Evolutionary conservation across 2,888 invertebrate species (phyloP), one percentile per base, ranked within the genome.

Genomic region (Chrysodeixis includens): DNA sequence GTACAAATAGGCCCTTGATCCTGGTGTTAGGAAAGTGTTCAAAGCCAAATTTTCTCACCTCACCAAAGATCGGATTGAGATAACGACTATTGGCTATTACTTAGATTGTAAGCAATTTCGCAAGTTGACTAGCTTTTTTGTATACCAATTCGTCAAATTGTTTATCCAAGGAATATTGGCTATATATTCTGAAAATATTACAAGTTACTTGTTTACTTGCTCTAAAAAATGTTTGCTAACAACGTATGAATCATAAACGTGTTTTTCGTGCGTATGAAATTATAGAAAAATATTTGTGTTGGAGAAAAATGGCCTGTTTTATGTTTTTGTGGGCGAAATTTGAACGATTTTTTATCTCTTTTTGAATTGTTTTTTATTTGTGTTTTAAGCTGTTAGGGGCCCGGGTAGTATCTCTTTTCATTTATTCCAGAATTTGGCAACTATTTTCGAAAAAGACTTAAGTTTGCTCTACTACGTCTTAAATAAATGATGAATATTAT

Each of bases 21-120:
- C n/a, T n/a, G n/a, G n/a, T n/a, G n/a, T n/a, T 88, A 40, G 81
- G 83, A 83, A 82, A 80, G 84, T 75, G 77, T 86, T 84, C 88
- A 79, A 83, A 66, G 74, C 75, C 84, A 81, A 89, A 88, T 88
- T 86, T 84, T 76, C 81, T 72, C 86, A 87, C 86, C 86, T 84
- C 26, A 26, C 70, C 62, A 59, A 63, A 62, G 74, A 75, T 69
- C 69, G 77, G 63, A 66, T 62, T 62, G 76, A 78, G 86, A 85
- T 86, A 82, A 82, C 79, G 55, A 76, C 78, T 86, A 89, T 88
- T 84, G 87, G 83, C 85, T 86, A 86, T 90, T 88, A 87, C 86
- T 87, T 86, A 86, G 84, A 81, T 76, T 66, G 62, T 66, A 72
- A 74, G 78, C 83, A 83, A 85, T 85, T 87, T 83, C 78, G 75